Base-by-base conservation (phyloP, 1,140 invertebrate genomes). In the Orchesella cincta region DNA sequence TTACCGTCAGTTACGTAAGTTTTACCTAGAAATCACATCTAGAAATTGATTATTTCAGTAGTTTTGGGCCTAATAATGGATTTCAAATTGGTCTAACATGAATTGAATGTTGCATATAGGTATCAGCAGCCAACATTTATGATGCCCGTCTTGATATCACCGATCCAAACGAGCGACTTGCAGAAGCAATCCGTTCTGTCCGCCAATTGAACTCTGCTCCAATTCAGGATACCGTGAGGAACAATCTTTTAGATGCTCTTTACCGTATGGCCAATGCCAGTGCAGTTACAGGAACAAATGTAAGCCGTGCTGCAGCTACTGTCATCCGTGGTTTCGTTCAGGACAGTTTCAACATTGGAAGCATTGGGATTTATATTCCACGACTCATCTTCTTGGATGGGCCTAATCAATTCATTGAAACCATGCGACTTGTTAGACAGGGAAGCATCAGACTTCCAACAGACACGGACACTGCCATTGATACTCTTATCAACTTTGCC, bases 351-450 rank as follows among this genome's bases (percentile, higher is more conserved):
- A 73, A 73, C 71, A 12, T 73, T 51, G 71, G 71, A n/a, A 39
- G 33, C 2, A 51, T 51, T 5, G 71, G 71, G 3, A 35, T n/a
- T 5, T 67, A 67, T 29, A 67, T 67, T 31, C 62, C 62, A 1
- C 23, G 62, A 31, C 62, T 67, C 12, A 31, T 67, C 26, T 67
- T 67, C 62, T 23, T 67, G 3, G 62, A 67, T 46, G 71, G 71
- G 46, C 71, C 71, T 23, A 39, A 5, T 16, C 71, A 73, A 23
- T 73, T 73, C 71, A 73, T 73, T 51, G 71, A 73, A 73, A 73
- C 71, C 71, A 36, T 73, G 35, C 14, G 71, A 26, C 35, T 73
- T 1, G 39, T 73, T 23, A 34, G 71, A 3, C 39, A 36, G 23
- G 39, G 39, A 12, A 34, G 29, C 14, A 73, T 73, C 71, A 12